A percentile compares a stretch with the other conserved stretches of the same genome.
Conservation (phyloP, 1,140 invertebrate genomes). For the Bombus waltoni region DNA sequence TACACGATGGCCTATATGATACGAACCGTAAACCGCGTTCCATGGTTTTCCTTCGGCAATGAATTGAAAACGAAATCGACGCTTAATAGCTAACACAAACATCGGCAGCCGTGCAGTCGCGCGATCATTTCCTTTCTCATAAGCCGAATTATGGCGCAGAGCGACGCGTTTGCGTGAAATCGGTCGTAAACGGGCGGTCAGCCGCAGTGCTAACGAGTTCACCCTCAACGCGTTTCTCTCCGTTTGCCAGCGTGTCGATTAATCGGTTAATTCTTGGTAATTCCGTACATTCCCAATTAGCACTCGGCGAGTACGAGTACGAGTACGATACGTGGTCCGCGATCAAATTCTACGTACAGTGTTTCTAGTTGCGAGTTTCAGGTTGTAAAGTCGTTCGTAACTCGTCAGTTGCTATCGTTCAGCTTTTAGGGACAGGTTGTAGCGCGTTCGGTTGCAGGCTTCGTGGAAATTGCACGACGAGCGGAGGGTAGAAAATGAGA, state of each 20-base stretch:
- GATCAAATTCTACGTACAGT: not conserved
- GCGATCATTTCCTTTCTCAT: constrained; percentile 55
- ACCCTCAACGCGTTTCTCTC: constrained; percentile 53
- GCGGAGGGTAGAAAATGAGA: not conserved
- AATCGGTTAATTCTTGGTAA: constrained; percentile 64
- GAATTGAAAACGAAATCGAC: not conserved
- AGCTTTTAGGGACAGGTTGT: not conserved
- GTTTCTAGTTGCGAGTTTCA: not conserved
- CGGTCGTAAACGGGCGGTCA: constrained; percentile 63
- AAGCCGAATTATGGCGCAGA: constrained; percentile 49
- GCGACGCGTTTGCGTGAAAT: constrained; percentile 43
- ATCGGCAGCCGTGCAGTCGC: not conserved
- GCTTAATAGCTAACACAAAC: not conserved
- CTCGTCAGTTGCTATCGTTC: not conserved
- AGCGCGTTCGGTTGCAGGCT: not conserved
- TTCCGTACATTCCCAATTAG: constrained; percentile 47
- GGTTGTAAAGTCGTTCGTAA: not conserved
- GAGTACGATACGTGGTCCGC: not conserved
- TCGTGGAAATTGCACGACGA: not conserved
- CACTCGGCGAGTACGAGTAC: not conserved
- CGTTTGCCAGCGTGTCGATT: constrained; percentile 42
- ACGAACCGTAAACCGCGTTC: not conserved
- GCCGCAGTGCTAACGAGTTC: constrained; percentile 67
- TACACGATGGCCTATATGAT: not conserved
- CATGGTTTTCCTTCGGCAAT: not conserved